Evolutionary conservation across 1,140 invertebrate species (phyloP), one percentile per base, ranked within the genome.

Genomic region (Cecropterus lyciades): DNA sequence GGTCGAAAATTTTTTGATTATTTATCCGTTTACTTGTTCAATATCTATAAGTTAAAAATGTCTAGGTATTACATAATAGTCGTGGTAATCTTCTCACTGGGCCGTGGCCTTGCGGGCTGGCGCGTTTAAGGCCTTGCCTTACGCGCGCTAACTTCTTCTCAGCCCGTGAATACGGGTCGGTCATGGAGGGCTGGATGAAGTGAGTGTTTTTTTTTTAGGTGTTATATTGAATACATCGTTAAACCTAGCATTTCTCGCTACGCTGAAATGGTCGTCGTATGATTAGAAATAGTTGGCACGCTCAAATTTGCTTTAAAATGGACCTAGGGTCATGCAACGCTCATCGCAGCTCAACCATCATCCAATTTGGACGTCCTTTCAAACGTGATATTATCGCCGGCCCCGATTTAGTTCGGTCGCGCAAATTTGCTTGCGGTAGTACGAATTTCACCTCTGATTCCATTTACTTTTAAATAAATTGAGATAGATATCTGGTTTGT

Each of bases 381-480:
- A 57, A 57, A 57, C 24, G 55, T 57, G 55, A 46, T 27, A 57
- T 30, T 57, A 57, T 57, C 20, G 42, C 55, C 20, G 20, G 40
- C 13, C 24, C 37, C 43, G 55, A 57, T 46, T 57, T 45, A 57
- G 17, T 16, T 27, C 43, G 20, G 24, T 33, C 42, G 24, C 13
- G n/a, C n/a, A 16, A 59, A 59, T 59, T 59, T 33, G 14, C 20
- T 16, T 15, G 56, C 20, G 13, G 14, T 46, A n/a, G n/a, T 17
- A 59, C 27, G 56, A 46, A 48, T 48, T 59, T 45, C 24, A 46
- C 42, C 56, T 33, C 56, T 27, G 24, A 48, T 48, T 45, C 43
- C 56, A 48, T n/a, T 59, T 59, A 33, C 14, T 30, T 59, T 59
- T 59, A 59, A 59, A 59, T 48, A 59, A 17, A 59, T 42, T 30